Base-by-base conservation (phyloP, 2,113 vertebrate species). In the Zosterops pallidus region DNA sequence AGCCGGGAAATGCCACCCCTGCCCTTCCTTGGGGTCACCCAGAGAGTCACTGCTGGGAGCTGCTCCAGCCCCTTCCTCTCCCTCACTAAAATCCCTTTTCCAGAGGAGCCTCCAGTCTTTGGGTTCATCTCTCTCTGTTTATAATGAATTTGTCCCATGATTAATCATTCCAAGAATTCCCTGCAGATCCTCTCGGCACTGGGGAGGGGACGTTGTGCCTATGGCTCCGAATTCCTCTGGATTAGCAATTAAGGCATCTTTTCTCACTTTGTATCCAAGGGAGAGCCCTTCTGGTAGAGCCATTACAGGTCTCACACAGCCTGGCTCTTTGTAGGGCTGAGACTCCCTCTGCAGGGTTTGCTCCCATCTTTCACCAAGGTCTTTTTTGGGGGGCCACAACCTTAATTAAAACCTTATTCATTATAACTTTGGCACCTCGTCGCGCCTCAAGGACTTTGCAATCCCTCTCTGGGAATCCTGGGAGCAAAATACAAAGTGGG, bases 191-290 rank as follows among this genome's bases (percentile, higher is more conserved):
- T 0, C 70, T 57, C 42, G 0, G 3, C 2, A 2, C 65, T 6
- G 37, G 49, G 87, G 84, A 74, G 74, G 69, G 60, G 75, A 89
- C 68, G 23, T 74, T 52, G 83, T 4, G 7, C 52, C 78, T n/a
- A 5, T 53, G 19, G 60, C 92, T 82, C 67, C 1, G 0, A 62
- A 71, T 86, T 96, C 53, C 72, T 93, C 92, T 93, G 97, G 96
- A 94, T 97, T 96, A 79, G 90, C 89, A 87, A 96, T 97, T 86
- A 97, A 89, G 62, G 63, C 89, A 39, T 97, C 92, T 83, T 93
- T 92, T 91, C 96, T 97, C 89, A 95, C 96, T 78, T 60, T 39
- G 8, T 46, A 14, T 74, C 87, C 88, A n/a, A 60, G 3, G 29
- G 95, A 96, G 76, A 71, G 21, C 37, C 86, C 91, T 91, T 97